Base-by-base conservation (phyloP, 2,797 vertebrate genomes). In the Sebastes diploproa region DNA sequence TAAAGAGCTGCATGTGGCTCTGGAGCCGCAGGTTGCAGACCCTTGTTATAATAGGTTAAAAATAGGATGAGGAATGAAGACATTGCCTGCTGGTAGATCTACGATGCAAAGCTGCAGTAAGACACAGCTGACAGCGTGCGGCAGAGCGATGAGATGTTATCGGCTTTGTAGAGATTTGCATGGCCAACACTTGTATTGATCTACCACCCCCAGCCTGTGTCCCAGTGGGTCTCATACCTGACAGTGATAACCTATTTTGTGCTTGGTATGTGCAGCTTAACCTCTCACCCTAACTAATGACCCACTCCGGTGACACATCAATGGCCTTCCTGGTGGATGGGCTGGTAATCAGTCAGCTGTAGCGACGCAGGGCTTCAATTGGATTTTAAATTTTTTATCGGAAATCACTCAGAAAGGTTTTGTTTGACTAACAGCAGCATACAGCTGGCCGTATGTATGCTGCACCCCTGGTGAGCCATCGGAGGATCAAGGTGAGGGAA, bases 161-260 rank as follows among this genome's bases (percentile, higher is more conserved):
- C 18, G 50, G 50, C 18, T n/a, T 52, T 52, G 50, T n/a, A 6
- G 65, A 62, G 59, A 54, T 59, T 67, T 81, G 38, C 14, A 42
- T n/a, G 4, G 25, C 55, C 36, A 23, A 16, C 54, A 42, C 27
- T 61, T 1, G 22, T 46, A 85, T 72, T 42, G 78, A 89, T 85
- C 38, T 3, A 4, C 16, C 42, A 46, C 16, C 42, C 42, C 42
- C 16, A 46, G 42, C 42, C 42, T 18, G 4, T 2, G 18, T 13
- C 60, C n/a, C 50, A 30, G 3, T 8, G 34, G 46, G 50, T 36
- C 54, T 22, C 42, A 72, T 18, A 20, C 34, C 38, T 63, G 79
- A 78, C 56, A 72, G 16, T 0, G 16, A 18, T 46, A 46, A 18
- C 42, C 42, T 46, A 46, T 46, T 46, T 46, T 46, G 42, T 46